Percentiles rank a stretch among this genome's conserved stretches.
Evolutionary conservation across 1,140 invertebrate genomes (phyloP).

Genomic region (Drosophila melanogaster): Release_6_plus_ISO1_MT NT_037436.4:13466501-13467000

Average conservation of each 20-base stretch:
- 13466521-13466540: slow-evolving; percentile 68
- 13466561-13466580: slow-evolving; percentile 25
- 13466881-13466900: slow-evolving; percentile 57
- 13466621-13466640: slow-evolving; percentile 34
- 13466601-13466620: slow-evolving; percentile 53
- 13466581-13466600: slow-evolving; percentile 40
- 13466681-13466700: slow-evolving; percentile 14
- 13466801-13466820: slow-evolving; percentile 2
- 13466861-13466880: slow-evolving; percentile 74
- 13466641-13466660: slow-evolving; percentile 26
- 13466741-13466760: slow-evolving; percentile 24
- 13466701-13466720: background rate
- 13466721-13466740: slow-evolving; percentile 39
- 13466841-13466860: slow-evolving; percentile 43
- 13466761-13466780: slow-evolving; percentile 11
- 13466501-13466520: slow-evolving; percentile 77
- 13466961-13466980: slow-evolving; percentile 87
- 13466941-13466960: slow-evolving; percentile 83
- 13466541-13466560: slow-evolving; percentile 60
- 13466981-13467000: slow-evolving; percentile 86
- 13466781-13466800: background rate
- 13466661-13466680: slow-evolving; percentile 41
- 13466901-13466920: background rate
- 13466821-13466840: background rate
- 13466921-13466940: background rate